Evolutionary conservation across 2,888 invertebrate genomes (phyloP), one percentile per base, ranked within the genome.

Genomic region (Lysandra bellargus): DNA sequence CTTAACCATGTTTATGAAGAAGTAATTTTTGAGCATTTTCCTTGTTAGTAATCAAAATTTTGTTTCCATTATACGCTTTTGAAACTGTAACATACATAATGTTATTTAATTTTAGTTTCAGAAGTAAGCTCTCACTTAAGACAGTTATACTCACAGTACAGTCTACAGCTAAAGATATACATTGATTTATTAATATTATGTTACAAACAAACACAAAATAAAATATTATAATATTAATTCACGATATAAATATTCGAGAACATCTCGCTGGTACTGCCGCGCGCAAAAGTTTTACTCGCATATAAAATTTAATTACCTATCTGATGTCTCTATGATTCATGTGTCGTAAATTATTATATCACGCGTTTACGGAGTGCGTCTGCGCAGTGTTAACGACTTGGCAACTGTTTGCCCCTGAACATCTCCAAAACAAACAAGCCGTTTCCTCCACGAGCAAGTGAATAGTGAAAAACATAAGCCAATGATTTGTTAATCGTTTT

Each of bases 321-420:
- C 53, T 78, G 64, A 78, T 78, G 60, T 78, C 61, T 64, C 33
- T 61, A 64, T 78, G 60, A 64, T 61, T 78, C 60, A 78, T 61
- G n/a, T 17, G 23, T 44, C 61, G 78, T 78, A 78, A 78, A 78
- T 78, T 64, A 78, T 64, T 64, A 78, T 64, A 78, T 78, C 78
- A 81, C 81, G 76, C 77, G 80, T 91, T 91, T 90, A 90, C 88
- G 85, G 87, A 90, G 89, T 90, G 88, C 83, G 88, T 83, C 88
- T 91, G 89, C 87, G 83, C 84, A 89, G 88, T 90, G 91, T 91
- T 92, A 91, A 91, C 88, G 89, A 87, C 89, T 90, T 92, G 91
- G 92, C 92, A 92, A 88, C 86, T 83, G 85, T 87, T 85, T 83
- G 61, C 81, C 84, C 85, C 85, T 83, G 84, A 82, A 83, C 88